These are phyloP conservation scores for Eupithecia centaureata DNA, from an alignment of 2,888 invertebrate genomes.

Conservation along the genomic window DNA sequence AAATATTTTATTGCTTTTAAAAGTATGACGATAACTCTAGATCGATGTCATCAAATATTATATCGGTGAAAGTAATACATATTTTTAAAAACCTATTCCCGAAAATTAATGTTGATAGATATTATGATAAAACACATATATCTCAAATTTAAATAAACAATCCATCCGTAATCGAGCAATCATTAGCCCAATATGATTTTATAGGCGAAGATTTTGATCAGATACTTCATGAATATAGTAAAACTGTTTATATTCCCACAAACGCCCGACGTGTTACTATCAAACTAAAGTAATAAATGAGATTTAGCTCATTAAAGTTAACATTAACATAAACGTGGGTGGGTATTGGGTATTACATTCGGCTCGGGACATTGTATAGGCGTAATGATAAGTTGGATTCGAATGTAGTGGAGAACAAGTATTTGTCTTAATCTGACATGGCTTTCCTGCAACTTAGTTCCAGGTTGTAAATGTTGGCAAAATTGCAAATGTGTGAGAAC, in stretches of 20 bases:
- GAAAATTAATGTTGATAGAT: conserved; percentile 49
- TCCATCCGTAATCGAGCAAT: conserved; percentile 51
- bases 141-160: conserved; percentile 51
- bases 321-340: conserved; percentile 67
- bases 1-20: conserved; percentile 2
- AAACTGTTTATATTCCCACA: conserved; percentile 65
- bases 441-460: conserved; percentile 28
- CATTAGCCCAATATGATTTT: conserved; percentile 40
- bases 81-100: conserved; percentile 32
- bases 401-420: conserved; percentile 26
- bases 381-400: conserved; percentile 47
- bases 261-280: conserved; percentile 61
- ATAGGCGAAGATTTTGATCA: conserved; percentile 33
- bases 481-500: conserved; percentile 15
- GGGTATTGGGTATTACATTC: conserved; percentile 57
- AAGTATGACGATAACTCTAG: conserved; percentile 23
- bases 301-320: conserved; percentile 65
- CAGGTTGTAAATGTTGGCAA: conserved; percentile 27
- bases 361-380: conserved; percentile 41
- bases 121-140: conserved; percentile 56
- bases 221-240: conserved; percentile 42
- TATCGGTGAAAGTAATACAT: conserved; percentile 35
- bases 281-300: conserved; percentile 61
- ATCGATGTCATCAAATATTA: conserved; percentile 26
- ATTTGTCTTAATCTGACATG: conserved; percentile 25